Conservation (phyloP, 2,113 vertebrate genomes). For the Oryzias celebensis region DNA sequence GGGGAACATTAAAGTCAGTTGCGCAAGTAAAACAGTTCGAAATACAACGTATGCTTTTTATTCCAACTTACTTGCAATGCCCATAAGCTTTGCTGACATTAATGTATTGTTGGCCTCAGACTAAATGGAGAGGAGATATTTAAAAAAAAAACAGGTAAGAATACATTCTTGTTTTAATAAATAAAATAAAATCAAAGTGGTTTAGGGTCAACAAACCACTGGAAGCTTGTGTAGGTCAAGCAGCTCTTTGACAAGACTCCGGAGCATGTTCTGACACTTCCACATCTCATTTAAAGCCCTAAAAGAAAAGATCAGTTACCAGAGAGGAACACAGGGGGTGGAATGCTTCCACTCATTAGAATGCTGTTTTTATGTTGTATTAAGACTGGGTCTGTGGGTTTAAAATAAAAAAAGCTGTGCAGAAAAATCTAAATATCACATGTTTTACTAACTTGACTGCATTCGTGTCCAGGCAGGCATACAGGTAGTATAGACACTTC, state of each 20-base stretch:
- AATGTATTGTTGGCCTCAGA: constrained; percentile 93
- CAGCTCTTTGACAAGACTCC: constrained; percentile 93
- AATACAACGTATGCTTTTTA: background rate
- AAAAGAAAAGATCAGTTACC: constrained; percentile 21
- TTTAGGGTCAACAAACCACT: constrained; percentile 75
- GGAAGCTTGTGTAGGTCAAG: constrained; percentile 97
- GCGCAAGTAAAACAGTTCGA: background rate
- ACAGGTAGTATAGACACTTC: constrained; percentile 99
- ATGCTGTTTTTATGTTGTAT: background rate
- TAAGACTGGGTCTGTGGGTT: background rate
- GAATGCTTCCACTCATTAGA: background rate
- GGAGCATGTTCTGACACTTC: constrained; percentile 99
- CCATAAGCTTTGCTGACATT: constrained; percentile 98
- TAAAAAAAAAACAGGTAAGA: constrained; percentile 3
- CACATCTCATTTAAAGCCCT: constrained; percentile 99
- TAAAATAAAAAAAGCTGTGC: background rate
- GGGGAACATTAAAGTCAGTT: background rate
- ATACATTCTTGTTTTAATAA: no score
- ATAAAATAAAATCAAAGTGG: no score
- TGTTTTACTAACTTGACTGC: constrained; percentile 92
- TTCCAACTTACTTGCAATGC: constrained; percentile 90
- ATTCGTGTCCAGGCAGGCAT: constrained; percentile 97
- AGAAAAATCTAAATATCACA: background rate
- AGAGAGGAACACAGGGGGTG: background rate
- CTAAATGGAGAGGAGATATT: constrained; percentile 60